phyloP scores from a whole-genome alignment of 1,140 invertebrate species.

The Platorchestia sp. region DNA sequence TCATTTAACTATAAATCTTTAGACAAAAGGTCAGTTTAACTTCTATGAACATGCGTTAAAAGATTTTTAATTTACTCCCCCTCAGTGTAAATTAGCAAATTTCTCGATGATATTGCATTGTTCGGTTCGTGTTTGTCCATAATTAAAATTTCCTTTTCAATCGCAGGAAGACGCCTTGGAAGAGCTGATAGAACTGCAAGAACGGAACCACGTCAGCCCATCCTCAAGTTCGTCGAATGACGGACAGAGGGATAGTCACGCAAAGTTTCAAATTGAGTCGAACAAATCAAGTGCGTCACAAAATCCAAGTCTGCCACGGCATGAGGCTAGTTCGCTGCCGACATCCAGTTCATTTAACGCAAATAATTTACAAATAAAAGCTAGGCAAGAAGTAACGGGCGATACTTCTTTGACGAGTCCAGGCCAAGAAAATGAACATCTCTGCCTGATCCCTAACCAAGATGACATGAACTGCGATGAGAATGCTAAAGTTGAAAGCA shows the following conservation, averaged over 20 bases:
- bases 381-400: neutral
- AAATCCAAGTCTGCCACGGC: neutral
- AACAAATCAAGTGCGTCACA: neutral
- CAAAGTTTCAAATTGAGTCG: neutral
- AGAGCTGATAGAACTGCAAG: conserved; percentile 25
- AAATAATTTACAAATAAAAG: neutral
- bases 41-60: neutral
- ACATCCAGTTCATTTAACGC: neutral
- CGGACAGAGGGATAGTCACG: neutral
- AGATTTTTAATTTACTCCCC: neutral
- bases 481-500: neutral
- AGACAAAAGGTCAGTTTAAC: neutral
- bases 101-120: neutral
- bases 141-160: neutral
- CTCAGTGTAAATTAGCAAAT: neutral
- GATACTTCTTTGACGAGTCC: too few species aligned
- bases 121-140: neutral
- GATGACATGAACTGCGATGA: neutral
- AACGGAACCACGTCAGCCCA: neutral
- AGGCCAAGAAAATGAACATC: too few species aligned
- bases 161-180: neutral
- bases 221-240: neutral
- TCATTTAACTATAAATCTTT: neutral
- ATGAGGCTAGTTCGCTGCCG: neutral
- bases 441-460: too few species aligned